Conservation (phyloP, 2,113 vertebrate genomes). For the Chaenocephalus aceratus region DNA sequence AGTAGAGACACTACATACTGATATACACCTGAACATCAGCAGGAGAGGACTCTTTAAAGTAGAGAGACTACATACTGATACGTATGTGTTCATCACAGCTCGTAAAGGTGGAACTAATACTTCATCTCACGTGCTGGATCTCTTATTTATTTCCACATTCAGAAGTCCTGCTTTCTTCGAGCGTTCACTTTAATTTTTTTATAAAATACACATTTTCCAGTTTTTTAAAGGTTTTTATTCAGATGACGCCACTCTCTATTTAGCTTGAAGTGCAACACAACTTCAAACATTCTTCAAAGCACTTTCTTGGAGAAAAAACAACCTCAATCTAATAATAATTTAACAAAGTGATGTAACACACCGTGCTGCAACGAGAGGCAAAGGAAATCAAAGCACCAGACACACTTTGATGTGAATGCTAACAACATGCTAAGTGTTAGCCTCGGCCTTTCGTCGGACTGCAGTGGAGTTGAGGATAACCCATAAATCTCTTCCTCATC, state of each 20-base stretch:
- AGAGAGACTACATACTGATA: no score
- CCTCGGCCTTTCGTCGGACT: slow-evolving; percentile 24
- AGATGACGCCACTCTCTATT: background rate
- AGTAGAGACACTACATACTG: no score
- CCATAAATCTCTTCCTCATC: slow-evolving; percentile 44
- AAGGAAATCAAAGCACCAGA: background rate
- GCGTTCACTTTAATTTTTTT: background rate
- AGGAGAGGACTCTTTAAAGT: no score
- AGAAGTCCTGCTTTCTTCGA: background rate
- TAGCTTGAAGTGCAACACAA: background rate
- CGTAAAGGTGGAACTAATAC: no score
- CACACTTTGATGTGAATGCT: background rate
- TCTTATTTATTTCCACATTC: no score
- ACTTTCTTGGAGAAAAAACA: background rate
- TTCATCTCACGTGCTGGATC: no score
- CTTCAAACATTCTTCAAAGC: slow-evolving; percentile 12
- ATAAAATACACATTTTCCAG: background rate
- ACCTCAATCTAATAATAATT: slow-evolving; percentile 31
- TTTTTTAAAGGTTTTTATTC: background rate
- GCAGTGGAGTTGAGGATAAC: slow-evolving; percentile 22
- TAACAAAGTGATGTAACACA: background rate
- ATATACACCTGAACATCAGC: no score
- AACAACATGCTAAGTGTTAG: background rate
- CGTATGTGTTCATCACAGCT: no score
- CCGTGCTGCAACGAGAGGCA: background rate